phyloP scores from a whole-genome alignment of 2,888 invertebrate species.

The Drosophila lacicola region DNA sequence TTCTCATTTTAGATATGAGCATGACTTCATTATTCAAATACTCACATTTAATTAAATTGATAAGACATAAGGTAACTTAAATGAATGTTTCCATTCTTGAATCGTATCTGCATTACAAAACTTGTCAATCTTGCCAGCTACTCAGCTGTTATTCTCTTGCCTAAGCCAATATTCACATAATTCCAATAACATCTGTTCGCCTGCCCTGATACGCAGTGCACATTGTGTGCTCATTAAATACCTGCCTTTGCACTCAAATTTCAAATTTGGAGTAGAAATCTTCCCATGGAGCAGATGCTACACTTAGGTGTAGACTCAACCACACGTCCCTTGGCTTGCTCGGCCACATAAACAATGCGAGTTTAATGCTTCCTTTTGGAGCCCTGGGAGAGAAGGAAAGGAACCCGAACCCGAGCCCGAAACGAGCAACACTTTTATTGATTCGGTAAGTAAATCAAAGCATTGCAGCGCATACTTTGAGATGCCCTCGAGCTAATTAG shows the following conservation, averaged over 20 bases:
- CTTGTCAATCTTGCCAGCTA: constrained; percentile 1
- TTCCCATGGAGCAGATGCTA: constrained; percentile 32
- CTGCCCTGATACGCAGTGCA: constrained; percentile 15
- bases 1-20: background rate
- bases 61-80: background rate
- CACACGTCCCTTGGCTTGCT: constrained; percentile 44
- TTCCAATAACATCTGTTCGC: constrained; percentile 30
- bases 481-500: constrained; percentile 71
- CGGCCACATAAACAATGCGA: constrained; percentile 67
- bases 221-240: constrained; percentile 34
- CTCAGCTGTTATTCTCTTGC: background rate
- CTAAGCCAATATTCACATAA: constrained; percentile 18
- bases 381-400: background rate
- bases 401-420: constrained; percentile 1
- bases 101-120: background rate
- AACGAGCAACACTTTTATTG: constrained; percentile 57
- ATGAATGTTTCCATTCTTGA: background rate
- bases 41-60: background rate
- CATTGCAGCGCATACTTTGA: constrained; percentile 49
- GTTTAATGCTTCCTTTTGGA: constrained; percentile 64
- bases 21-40: background rate
- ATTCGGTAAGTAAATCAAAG: constrained; percentile 71
- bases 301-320: constrained; percentile 4
- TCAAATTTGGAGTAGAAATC: constrained; percentile 39
- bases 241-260: constrained; percentile 52